Evolutionary conservation across 2,797 vertebrate species (phyloP), one percentile per base, ranked within the genome.

Genomic region (Enteromius trimaculatus): DNA sequence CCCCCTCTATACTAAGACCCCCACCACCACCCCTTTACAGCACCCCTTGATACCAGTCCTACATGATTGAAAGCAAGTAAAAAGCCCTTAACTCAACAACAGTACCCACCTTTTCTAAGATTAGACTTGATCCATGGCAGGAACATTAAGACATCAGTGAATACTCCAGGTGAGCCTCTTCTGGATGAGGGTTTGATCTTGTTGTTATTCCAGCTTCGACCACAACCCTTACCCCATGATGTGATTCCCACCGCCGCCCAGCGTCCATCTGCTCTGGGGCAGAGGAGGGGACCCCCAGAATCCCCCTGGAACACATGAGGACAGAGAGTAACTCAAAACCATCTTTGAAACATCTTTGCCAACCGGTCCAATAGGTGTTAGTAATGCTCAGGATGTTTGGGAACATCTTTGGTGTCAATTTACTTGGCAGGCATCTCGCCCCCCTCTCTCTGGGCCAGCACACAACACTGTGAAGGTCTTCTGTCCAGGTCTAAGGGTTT

Each of bases 221-320:
- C 96, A 87, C 97, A 97, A 29, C 96, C 96, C 88, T 96, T 95
- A 3, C 97, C 96, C 96, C 96, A 97, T 77, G 96, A 98, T 13
- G 96, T 95, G 26, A 97, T 91, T 3, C 96, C 97, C 80, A 94
- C 88, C 0, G 93, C 92, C 34, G 93, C 95, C 97, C 95, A 96
- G 47, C 85, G 79, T 3, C 95, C 90, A 0, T 90, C 87, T 29
- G 88, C 92, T 55, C 94, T 90, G 0, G 13, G 87, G 89, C 97
- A 98, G 69, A 96, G 85, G n/a, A 98, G 92, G 26, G 96, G 94
- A 7, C 96, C 95, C 60, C 97, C 95, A 0, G 96, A 98, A 85
- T 97, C 96, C 51, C 96, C 97, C 97, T 98, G 84, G 2, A 82
- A 77, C n/a, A 26, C 14, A 7, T 53, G 84, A 82, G 68, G 4